Conservation (phyloP, 1,140 invertebrate genomes). For the Papilio polytes region DNA sequence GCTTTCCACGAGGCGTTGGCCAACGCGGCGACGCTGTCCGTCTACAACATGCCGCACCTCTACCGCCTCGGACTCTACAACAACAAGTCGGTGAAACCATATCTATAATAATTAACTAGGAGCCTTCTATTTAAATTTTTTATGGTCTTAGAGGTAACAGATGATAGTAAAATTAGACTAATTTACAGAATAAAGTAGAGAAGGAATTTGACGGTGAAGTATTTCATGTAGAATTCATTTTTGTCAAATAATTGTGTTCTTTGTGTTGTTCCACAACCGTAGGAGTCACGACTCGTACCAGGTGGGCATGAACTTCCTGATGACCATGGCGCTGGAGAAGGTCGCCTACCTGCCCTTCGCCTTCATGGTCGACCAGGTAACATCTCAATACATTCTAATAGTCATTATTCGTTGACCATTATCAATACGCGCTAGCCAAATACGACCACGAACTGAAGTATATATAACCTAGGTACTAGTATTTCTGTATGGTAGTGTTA, state of each 20-base stretch:
- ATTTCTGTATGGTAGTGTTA: background rate
- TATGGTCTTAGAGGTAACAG: too few relatives aligned
- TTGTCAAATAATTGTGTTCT: too few relatives aligned
- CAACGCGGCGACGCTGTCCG: conserved; percentile 92
- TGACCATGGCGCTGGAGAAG: conserved; percentile 92
- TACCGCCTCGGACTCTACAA: conserved; percentile 89
- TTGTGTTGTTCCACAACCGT: conserved; percentile 28
- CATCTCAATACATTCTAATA: too few relatives aligned
- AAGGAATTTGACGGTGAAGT: background rate
- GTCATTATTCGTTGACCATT: too few relatives aligned
- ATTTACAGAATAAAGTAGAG: background rate
- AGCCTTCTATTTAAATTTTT: too few relatives aligned
- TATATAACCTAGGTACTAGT: too few relatives aligned
- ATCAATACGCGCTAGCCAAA: too few relatives aligned
- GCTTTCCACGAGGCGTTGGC: conserved; percentile 95
- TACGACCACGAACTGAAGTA: too few relatives aligned
- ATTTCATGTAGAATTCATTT: too few relatives aligned
- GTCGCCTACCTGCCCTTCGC: conserved; percentile 92
- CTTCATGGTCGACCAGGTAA: conserved; percentile 90
- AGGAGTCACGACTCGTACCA: conserved; percentile 87
- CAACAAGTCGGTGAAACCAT: conserved; percentile 78
- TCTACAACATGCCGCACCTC: conserved; percentile 90
- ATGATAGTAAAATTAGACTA: too few relatives aligned
- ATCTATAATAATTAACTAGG: too few relatives aligned
- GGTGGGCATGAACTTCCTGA: conserved; percentile 91